Conservation (phyloP, 2,888 invertebrate genomes). For the Eristalinus aeneus region DNA sequence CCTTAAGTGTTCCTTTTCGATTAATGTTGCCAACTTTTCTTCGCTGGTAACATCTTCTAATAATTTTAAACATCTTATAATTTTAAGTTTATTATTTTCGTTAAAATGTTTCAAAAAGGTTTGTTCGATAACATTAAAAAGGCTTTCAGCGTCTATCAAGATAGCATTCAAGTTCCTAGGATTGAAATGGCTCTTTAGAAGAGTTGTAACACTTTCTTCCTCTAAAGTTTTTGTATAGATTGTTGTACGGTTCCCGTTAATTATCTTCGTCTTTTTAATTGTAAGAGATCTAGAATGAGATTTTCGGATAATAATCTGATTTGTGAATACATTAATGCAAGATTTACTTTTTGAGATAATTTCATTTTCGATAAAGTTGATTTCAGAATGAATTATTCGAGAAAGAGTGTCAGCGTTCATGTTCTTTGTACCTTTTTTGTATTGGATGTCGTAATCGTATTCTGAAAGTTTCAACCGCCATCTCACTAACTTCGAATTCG, state of each 20-base stretch:
- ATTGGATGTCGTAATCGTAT: slow-evolving; percentile 53
- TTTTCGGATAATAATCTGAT: slow-evolving; percentile 1
- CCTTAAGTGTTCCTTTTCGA: too few relatives aligned
- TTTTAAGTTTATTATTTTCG: neutral
- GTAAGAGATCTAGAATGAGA: neutral
- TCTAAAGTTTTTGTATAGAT: neutral
- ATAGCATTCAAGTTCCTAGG: slow-evolving; percentile 7
- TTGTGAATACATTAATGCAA: neutral
- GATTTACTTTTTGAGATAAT: neutral
- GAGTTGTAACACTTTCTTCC: neutral
- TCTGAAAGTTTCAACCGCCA: slow-evolving; percentile 53
- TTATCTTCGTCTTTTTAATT: neutral
- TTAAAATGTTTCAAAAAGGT: neutral
- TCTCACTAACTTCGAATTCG: slow-evolving; percentile 41
- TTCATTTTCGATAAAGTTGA: neutral
- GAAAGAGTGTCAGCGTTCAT: neutral
- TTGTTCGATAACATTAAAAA: neutral
- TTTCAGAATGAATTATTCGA: neutral
- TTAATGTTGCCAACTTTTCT: neutral
- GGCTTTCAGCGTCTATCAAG: neutral
- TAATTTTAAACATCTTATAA: neutral
- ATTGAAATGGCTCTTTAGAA: slow-evolving; percentile 7
- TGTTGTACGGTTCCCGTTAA: neutral
- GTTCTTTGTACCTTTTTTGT: neutral
- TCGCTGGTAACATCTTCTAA: neutral